Evolutionary conservation across 2,113 vertebrate genomes (phyloP).

Genomic region (Phyllopteryx taeniolatus): DNA sequence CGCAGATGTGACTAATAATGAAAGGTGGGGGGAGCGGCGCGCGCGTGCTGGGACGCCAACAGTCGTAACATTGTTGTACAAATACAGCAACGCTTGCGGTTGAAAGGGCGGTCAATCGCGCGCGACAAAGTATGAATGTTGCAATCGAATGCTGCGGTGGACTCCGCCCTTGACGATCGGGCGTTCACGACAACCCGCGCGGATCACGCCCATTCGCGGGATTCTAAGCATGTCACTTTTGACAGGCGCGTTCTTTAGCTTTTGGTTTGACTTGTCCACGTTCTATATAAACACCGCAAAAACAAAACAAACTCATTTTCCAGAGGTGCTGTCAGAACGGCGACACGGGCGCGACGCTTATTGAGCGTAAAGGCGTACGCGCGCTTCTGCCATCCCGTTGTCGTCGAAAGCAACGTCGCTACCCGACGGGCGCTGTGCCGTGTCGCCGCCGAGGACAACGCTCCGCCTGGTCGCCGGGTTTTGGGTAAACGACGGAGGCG

Average conservation of each 20-base stretch:
- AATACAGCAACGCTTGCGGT: neutral
- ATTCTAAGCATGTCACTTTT: neutral
- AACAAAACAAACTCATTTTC: no score
- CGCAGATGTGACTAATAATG: slow-evolving; percentile 32
- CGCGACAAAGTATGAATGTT: neutral
- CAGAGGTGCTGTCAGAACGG: no score
- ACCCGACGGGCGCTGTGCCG: no score
- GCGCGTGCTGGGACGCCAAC: neutral
- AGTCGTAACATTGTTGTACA: neutral
- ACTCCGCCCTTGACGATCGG: neutral
- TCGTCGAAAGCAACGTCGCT: no score
- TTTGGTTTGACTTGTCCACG: neutral
- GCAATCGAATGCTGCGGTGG: no score
- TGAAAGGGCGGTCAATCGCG: neutral
- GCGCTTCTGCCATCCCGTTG: no score
- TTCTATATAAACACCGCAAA: no score
- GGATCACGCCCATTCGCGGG: neutral
- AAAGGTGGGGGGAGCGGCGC: slow-evolving; percentile 3
- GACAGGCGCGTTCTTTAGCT: neutral
- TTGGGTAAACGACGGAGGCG: no score
- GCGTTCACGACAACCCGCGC: neutral
- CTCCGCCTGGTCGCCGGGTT: no score
- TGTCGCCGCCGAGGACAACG: no score
- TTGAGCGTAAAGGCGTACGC: no score
- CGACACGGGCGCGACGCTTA: no score